Conservation (phyloP, 2,888 invertebrate genomes). For the Cepaea hortensis region DNA sequence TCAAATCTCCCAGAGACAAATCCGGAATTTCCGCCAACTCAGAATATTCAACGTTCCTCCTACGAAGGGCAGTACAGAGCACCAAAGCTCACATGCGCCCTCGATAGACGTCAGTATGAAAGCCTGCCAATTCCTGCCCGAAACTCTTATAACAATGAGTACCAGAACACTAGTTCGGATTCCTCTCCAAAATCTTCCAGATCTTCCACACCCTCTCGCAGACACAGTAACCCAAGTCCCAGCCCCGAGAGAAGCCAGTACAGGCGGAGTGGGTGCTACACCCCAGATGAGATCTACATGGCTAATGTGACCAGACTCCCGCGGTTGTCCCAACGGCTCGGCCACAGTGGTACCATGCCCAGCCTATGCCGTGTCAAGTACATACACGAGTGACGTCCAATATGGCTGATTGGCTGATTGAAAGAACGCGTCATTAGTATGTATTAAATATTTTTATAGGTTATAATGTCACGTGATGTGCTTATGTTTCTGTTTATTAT, state of each 20-base stretch:
- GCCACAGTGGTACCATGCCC: neutral
- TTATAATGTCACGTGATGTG: too few relatives aligned
- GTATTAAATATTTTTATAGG: too few relatives aligned
- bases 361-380: neutral
- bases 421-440: too few relatives aligned
- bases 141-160: neutral
- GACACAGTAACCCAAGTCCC: conserved; percentile 10
- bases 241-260: neutral
- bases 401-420: too few relatives aligned
- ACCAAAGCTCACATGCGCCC: neutral
- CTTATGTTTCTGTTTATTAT: too few relatives aligned
- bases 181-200: conserved; percentile 1
- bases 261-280: neutral
- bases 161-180: neutral
- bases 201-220: conserved; percentile 2
- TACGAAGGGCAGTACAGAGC: neutral
- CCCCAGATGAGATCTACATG: neutral
- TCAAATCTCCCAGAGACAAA: too few relatives aligned
- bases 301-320: conserved; percentile 19
- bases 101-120: neutral
- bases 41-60: neutral
- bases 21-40: neutral
- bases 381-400: too few relatives aligned
- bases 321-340: neutral
- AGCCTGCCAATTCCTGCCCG: neutral